Evolutionary conservation across 2,113 vertebrate genomes (phyloP).

Genomic region (Platysteira castanea): DNA sequence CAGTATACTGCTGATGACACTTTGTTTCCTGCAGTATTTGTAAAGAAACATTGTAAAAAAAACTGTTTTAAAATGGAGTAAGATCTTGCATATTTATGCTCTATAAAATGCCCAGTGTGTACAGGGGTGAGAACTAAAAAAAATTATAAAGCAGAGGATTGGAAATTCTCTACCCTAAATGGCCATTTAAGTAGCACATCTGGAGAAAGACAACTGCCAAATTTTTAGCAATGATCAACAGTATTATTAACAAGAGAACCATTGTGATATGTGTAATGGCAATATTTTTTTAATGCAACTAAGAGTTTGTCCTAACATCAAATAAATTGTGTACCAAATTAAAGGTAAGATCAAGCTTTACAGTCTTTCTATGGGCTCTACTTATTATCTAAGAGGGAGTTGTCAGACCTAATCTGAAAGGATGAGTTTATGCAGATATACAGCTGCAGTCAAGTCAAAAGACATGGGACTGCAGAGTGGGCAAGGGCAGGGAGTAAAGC

Average conservation of each 20-base stretch:
- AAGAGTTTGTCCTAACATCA: neutral
- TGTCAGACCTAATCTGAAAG: neutral
- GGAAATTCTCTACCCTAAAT: neutral
- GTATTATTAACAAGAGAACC: neutral
- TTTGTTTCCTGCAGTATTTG: neutral
- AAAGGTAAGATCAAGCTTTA: neutral
- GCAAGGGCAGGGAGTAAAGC: neutral
- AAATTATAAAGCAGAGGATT: neutral
- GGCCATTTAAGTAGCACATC: slow-evolving; percentile 16
- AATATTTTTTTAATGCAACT: slow-evolving; percentile 1
- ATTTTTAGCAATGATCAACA: neutral
- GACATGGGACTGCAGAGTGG: neutral
- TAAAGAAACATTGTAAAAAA: neutral
- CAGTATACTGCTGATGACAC: neutral
- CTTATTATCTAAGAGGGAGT: neutral
- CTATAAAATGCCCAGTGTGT: neutral
- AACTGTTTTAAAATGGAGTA: neutral
- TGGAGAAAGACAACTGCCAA: slow-evolving; percentile 35
- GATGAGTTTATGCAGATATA: neutral
- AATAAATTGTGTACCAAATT: neutral
- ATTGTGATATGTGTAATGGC: neutral
- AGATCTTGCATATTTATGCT: neutral
- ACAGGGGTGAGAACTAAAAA: neutral
- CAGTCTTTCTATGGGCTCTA: neutral
- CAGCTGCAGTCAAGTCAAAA: slow-evolving; percentile 5